Conservation (phyloP, 2,797 vertebrate species). For the Ctenopoma kingsleyae region DNA sequence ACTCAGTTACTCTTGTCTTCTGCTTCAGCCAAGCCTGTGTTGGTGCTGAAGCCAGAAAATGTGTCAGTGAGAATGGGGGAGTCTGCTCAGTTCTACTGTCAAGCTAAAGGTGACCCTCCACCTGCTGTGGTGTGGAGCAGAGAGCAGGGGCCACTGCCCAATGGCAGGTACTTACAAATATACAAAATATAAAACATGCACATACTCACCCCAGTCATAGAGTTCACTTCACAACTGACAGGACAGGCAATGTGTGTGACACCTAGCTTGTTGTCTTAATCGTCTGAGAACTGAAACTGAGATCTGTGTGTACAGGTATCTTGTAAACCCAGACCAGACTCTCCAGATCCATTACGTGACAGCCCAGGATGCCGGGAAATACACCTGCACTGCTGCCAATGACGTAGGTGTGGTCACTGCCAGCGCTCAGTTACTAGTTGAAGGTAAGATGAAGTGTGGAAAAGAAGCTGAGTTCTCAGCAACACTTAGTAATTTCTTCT, state of each 20-base stretch:
- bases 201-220: neutral
- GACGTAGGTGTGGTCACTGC: constrained; percentile 82
- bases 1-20: constrained; percentile 11
- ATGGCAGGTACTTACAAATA: constrained; percentile 83
- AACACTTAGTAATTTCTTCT: too few species aligned
- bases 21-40: constrained; percentile 83
- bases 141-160: constrained; percentile 87
- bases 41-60: constrained; percentile 81
- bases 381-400: constrained; percentile 88
- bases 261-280: neutral
- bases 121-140: constrained; percentile 88
- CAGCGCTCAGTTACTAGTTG: constrained; percentile 81
- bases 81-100: constrained; percentile 86
- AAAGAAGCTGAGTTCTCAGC: neutral
- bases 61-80: constrained; percentile 76
- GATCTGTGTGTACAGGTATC: constrained; percentile 79
- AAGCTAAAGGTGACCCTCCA: constrained; percentile 84
- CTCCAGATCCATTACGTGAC: constrained; percentile 88
- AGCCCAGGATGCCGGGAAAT: constrained; percentile 82
- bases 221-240: neutral
- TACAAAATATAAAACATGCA: neutral
- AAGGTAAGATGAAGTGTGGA: constrained; percentile 78
- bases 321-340: constrained; percentile 87
- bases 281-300: neutral
- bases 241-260: neutral